A percentile compares a stretch with the other conserved stretches of the same genome.
Conservation (phyloP, 2,888 invertebrate species). For the Taphrorychus bicolor region DNA sequence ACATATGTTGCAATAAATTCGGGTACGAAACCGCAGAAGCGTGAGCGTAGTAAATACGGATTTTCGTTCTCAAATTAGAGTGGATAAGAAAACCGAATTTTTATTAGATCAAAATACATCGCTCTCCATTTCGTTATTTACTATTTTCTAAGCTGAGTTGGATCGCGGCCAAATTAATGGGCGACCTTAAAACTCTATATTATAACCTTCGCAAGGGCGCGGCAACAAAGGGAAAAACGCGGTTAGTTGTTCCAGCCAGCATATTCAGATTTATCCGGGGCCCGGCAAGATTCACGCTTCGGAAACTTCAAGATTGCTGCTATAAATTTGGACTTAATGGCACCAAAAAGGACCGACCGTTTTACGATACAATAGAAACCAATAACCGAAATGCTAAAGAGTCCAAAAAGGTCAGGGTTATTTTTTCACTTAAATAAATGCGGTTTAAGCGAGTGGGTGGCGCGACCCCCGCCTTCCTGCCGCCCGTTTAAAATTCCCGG, state of each 20-base stretch:
- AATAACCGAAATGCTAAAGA: conserved; percentile 22
- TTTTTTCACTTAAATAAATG: conserved; percentile 26
- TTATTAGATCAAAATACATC: background rate
- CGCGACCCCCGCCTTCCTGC: background rate
- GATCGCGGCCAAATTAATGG: background rate
- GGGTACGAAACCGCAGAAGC: conserved; percentile 13
- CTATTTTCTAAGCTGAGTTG: background rate
- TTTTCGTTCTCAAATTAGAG: conserved; percentile 16
- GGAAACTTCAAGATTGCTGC: conserved; percentile 30
- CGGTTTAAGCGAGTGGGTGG: background rate
- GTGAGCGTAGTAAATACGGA: conserved; percentile 20
- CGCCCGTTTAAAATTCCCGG: background rate
- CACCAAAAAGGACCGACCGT: conserved; percentile 34
- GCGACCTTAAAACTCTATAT: background rate
- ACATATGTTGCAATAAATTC: conserved; percentile 26
- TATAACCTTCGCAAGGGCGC: background rate
- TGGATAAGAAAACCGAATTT: conserved; percentile 2
- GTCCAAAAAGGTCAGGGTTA: conserved; percentile 9
- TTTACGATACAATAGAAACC: conserved; percentile 34
- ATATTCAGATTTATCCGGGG: conserved; percentile 28
- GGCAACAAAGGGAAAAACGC: background rate
- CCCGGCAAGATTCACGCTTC: conserved; percentile 20
- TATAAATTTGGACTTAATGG: conserved; percentile 38
- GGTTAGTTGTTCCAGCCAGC: background rate
- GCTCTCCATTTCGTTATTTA: background rate